Base-by-base conservation (phyloP, 2,888 invertebrate species). In the Aplocera efformata region DNA sequence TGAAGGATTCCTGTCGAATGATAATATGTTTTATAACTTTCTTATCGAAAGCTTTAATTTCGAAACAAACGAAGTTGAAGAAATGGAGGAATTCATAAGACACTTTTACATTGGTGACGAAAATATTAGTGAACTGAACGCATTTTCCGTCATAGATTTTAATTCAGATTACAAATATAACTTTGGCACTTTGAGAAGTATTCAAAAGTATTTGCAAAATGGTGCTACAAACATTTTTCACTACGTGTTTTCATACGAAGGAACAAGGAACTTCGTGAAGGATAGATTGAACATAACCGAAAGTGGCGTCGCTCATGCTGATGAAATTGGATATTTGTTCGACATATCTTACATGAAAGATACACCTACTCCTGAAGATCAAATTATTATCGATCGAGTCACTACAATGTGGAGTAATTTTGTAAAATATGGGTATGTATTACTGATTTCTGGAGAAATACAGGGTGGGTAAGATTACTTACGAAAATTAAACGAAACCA, bases 101-200 rank as follows among this genome's bases (percentile, higher is more conserved):
- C 62, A 70, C 33, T 79, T 76, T 39, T 79, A 79, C 13, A 63
- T 76, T 3, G 78, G 78, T 0, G 77, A 74, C 33, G 53, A 64
- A 40, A 47, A 50, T 1, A 44, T 71, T 3, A 64, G 47, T 32
- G 38, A 54, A 6, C 38, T 51, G 2, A 30, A 53, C n/a, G 42
- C 42, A 10, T 45, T 29, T 23, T 45, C 59, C 3, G 11, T 78
- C 0, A 56, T 50, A 0, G 53, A 65, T n/a, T 78, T 72, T 10
- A 23, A 38, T 23, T 71, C 79, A 0, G 79, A 79, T 51, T 56
- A 60, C 4, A n/a, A 7, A 1, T 76, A 54, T 28, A 55, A 43
- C 17, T 58, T 69, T 51, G 67, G 71, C 0, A 43, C 49, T 1
- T 53, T 62, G 1, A 55, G 67, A 50, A 61, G 55, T 31, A 48